A percentile compares a stretch with the other conserved stretches of the same genome.
Evolutionary conservation across 2,888 invertebrate species (phyloP).

Genomic region (Apamea monoglypha): DNA sequence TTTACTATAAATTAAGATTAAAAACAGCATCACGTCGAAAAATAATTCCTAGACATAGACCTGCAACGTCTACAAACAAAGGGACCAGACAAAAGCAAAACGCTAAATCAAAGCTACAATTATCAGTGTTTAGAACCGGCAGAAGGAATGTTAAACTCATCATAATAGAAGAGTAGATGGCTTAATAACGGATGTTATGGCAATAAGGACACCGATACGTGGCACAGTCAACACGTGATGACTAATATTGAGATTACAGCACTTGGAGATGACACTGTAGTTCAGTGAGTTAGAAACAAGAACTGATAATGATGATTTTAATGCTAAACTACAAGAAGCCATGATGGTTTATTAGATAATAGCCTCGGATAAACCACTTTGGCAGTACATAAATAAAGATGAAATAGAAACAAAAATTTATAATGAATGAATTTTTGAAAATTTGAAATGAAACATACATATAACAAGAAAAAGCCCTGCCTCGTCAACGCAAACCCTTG

Average conservation of each 20-base stretch:
- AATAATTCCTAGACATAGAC: slow-evolving; percentile 7
- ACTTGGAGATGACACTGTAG: slow-evolving; percentile 19
- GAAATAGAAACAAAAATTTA: neutral
- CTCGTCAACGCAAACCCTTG: neutral
- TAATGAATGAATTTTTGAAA: no score
- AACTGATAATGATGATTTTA: neutral
- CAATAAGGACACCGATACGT: slow-evolving; percentile 51
- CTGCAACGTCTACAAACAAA: slow-evolving; percentile 39
- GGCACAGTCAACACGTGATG: slow-evolving; percentile 35
- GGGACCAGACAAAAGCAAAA: slow-evolving; percentile 22
- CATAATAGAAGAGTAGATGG: slow-evolving; percentile 61
- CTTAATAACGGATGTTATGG: slow-evolving; percentile 64
- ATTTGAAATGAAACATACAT: no score
- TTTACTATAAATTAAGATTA: neutral
- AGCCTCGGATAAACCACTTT: neutral
- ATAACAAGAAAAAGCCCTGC: neutral
- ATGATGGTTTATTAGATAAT: neutral
- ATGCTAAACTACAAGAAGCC: neutral
- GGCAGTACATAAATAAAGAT: neutral
- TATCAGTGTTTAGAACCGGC: slow-evolving; percentile 39
- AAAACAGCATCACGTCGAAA: slow-evolving; percentile 8
- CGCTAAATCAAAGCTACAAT: slow-evolving; percentile 40
- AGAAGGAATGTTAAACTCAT: slow-evolving; percentile 64
- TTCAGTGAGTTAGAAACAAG: neutral
- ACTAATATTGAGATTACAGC: slow-evolving; percentile 45